Percentiles rank a stretch among this genome's conserved stretches.
Evolutionary conservation across 2,113 vertebrate genomes (phyloP).

Genomic region (Heteronetta atricapilla): DNA sequence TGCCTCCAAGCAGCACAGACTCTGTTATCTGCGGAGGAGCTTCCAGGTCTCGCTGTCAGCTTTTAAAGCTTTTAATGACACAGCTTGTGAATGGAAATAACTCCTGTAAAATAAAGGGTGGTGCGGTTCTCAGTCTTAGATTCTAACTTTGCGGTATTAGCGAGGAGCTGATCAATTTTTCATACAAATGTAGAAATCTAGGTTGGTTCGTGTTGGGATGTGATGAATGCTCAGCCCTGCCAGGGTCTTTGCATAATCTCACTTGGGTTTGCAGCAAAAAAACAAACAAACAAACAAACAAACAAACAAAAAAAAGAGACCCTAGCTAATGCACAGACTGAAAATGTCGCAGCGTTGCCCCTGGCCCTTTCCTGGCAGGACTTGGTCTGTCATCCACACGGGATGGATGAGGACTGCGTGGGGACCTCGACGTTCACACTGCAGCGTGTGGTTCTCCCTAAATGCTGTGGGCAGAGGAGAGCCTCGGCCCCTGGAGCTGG

Average conservation of each 20-base stretch:
- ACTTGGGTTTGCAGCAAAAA: not conserved
- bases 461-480: accelerated
- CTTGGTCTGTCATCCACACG: too few species aligned
- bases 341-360: not conserved
- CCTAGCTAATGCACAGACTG: not conserved
- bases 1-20: not conserved
- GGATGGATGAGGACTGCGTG: not conserved
- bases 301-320: not conserved
- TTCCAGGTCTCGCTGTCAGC: accelerated
- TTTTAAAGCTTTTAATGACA: not conserved
- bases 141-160: not conserved
- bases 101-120: not conserved
- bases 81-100: not conserved
- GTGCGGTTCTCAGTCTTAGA: not conserved
- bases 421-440: not conserved
- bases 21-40: not conserved
- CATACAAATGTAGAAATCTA: not conserved
- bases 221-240: not conserved
- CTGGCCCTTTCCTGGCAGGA: not conserved
- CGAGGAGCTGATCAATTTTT: not conserved
- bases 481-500: not conserved
- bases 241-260: not conserved
- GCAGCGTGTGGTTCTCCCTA: not conserved
- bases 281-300: too few species aligned
- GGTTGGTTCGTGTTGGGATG: not conserved